Evolutionary conservation across 2,888 invertebrate genomes (phyloP).

Genomic region (Meloe dianella): DNA sequence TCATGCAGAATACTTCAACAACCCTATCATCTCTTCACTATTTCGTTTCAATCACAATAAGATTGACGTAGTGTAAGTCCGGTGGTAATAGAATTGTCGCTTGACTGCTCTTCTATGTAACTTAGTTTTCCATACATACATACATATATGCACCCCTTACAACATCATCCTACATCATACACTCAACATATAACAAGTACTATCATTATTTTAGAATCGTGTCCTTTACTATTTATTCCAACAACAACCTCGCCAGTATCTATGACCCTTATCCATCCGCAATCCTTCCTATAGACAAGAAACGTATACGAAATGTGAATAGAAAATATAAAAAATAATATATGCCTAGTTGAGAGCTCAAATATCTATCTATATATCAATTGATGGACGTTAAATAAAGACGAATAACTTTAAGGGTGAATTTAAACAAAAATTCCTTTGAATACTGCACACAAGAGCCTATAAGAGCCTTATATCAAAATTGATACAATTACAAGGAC

Average conservation of each 20-base stretch:
- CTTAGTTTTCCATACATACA: constrained; percentile 15
- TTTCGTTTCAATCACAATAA: constrained; percentile 35
- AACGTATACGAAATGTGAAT: no score
- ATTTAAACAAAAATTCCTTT: no score
- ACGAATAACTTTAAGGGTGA: no score
- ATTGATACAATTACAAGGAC: no score
- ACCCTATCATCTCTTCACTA: constrained; percentile 4
- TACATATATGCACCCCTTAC: constrained; percentile 7
- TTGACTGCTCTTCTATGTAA: constrained; percentile 39
- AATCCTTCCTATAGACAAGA: no score
- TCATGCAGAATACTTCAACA: not conserved
- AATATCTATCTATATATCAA: no score
- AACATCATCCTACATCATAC: constrained; percentile 10
- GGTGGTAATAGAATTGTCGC: constrained; percentile 47
- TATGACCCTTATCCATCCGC: not conserved
- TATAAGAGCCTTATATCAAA: no score
- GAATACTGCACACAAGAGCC: no score
- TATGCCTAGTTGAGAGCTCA: no score
- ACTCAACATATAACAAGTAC: not conserved
- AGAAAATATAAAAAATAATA: no score
- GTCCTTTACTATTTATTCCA: not conserved
- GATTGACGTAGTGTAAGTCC: constrained; percentile 40
- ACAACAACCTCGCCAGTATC: not conserved
- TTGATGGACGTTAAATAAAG: no score
- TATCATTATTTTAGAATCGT: not conserved